Percentiles rank a stretch among this genome's conserved stretches.
Evolutionary conservation across 2,113 vertebrate genomes (phyloP).

Genomic region (human): GRCh38 chr11:90751001-90751500

Average conservation of each 20-base stretch:
- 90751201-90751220: conserved; percentile 31
- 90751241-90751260: conserved; percentile 20
- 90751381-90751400: conserved; percentile 15
- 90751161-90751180: background rate
- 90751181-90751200: background rate
- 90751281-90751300: conserved; percentile 40
- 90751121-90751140: background rate
- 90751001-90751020: background rate
- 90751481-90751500: background rate
- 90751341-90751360: conserved; percentile 62
- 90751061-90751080: background rate
- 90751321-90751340: conserved; percentile 42
- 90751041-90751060: background rate
- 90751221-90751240: background rate
- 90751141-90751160: background rate
- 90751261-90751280: conserved; percentile 28
- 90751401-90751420: conserved; percentile 36
- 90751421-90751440: background rate
- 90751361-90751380: conserved; percentile 41
- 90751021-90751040: background rate
- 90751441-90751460: background rate
- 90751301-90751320: background rate
- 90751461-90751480: background rate
- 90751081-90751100: background rate
- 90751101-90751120: background rate